A percentile compares a stretch with the other conserved stretches of the same genome.
Evolutionary conservation across 2,888 invertebrate genomes (phyloP).

Genomic region (Eupithecia pulchellata): DNA sequence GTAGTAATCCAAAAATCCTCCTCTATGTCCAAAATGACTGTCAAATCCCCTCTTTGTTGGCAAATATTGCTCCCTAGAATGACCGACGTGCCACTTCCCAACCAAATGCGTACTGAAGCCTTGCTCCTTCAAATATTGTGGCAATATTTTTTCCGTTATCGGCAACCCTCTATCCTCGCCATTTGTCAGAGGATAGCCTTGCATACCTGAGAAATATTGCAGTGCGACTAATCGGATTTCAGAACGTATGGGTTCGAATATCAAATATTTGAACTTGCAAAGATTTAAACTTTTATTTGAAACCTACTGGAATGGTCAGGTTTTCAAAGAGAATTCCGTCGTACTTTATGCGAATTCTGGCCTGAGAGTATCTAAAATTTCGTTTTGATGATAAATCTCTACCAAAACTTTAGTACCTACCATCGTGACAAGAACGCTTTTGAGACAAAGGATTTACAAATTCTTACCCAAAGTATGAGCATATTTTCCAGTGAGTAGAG

Average conservation of each 20-base stretch:
- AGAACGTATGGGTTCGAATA: slow-evolving; percentile 22
- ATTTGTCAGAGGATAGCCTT: slow-evolving; percentile 74
- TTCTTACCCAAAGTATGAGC: slow-evolving; percentile 90
- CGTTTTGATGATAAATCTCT: background rate
- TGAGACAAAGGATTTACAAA: slow-evolving; percentile 2
- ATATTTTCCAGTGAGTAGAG: slow-evolving; percentile 93
- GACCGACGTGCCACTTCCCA: slow-evolving; percentile 93
- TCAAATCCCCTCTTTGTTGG: slow-evolving; percentile 92
- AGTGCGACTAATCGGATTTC: slow-evolving; percentile 31
- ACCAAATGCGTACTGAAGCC: slow-evolving; percentile 92
- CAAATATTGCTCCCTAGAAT: slow-evolving; percentile 81
- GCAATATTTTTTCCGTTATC: slow-evolving; percentile 80
- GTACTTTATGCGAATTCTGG: background rate
- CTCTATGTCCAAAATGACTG: slow-evolving; percentile 93
- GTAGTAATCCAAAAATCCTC: slow-evolving; percentile 92
- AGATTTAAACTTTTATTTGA: background rate
- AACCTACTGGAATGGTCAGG: background rate
- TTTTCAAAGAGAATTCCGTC: background rate
- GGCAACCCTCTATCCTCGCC: slow-evolving; percentile 77
- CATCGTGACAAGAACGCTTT: background rate
- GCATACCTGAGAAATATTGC: slow-evolving; percentile 66
- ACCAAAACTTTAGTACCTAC: background rate
- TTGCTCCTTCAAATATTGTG: slow-evolving; percentile 86
- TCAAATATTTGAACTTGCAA: slow-evolving; percentile 17
- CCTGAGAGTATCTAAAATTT: background rate